phyloP scores from a whole-genome alignment of 2,797 vertebrate species.

The Jordanella pulchra region DNA sequence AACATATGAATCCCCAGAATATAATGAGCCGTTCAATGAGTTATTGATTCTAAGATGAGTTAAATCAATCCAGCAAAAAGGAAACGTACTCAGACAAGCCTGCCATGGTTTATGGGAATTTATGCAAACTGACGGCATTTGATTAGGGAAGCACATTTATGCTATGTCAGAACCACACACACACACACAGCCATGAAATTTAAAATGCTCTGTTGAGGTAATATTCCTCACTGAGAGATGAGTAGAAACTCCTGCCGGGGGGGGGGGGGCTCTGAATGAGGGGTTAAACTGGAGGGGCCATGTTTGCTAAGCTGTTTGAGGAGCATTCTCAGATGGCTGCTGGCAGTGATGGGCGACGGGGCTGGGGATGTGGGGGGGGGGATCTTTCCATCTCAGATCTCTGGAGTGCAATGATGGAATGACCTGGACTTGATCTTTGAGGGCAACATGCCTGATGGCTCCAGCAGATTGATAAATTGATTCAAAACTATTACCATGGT shows the following conservation, averaged over 20 bases:
- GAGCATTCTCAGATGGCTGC: conserved; percentile 71
- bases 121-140: conserved; percentile 42
- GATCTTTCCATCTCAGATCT: conserved; percentile 87
- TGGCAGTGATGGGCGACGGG: conserved; percentile 53
- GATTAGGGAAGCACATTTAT: conserved; percentile 42
- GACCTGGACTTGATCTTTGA: conserved; percentile 99
- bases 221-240: conserved; percentile 43
- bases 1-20: conserved; percentile 72
- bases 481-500: conserved; percentile 99
- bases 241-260: conserved; percentile 51
- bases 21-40: conserved; percentile 67
- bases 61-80: conserved; percentile 62
- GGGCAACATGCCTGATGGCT: conserved; percentile 98
- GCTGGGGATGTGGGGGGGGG: neutral
- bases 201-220: conserved; percentile 57
- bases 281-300: conserved; percentile 86
- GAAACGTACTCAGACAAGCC: conserved; percentile 29
- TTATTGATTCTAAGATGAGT: conserved; percentile 69
- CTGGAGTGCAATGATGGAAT: conserved; percentile 97
- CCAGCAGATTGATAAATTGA: conserved; percentile 99
- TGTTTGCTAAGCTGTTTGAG: conserved; percentile 93
- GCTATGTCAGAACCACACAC: conserved; percentile 26
- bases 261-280: conserved; percentile 72
- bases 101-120: conserved; percentile 48
- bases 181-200: conserved; percentile 19